These are phyloP conservation scores for Cryptocephalus primarius DNA, from an alignment of 2,888 invertebrate genomes.

Conservation along the genomic window DNA sequence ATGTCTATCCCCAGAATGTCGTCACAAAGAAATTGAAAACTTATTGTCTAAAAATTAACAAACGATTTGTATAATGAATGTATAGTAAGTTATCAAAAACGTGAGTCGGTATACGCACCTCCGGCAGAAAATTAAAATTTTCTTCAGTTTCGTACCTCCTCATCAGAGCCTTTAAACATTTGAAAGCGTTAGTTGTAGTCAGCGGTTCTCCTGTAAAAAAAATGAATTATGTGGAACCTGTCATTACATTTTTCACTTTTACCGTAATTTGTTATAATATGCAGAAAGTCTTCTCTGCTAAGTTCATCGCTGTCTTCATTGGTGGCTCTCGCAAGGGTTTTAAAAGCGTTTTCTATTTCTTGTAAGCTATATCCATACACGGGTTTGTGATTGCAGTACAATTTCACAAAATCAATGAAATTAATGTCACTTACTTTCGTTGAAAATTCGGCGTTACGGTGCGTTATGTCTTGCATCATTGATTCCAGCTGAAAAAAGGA, in stretches of 20 bases:
- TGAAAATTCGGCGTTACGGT: slow-evolving; percentile 40
- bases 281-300: slow-evolving; percentile 18
- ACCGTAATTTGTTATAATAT: slow-evolving; percentile 19
- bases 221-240: slow-evolving; percentile 1
- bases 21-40: slow-evolving; percentile 24
- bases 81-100: no score
- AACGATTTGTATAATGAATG: neutral
- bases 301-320: slow-evolving; percentile 11
- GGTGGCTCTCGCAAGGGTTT: slow-evolving; percentile 13
- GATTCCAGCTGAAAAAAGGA: slow-evolving; percentile 43
- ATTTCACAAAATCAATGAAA: slow-evolving; percentile 54
- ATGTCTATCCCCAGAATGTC: slow-evolving; percentile 44
- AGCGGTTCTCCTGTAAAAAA: slow-evolving; percentile 23
- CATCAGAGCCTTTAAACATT: slow-evolving; percentile 23
- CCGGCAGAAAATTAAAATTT: slow-evolving; percentile 24
- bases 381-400: slow-evolving; percentile 57
- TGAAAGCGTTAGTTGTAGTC: slow-evolving; percentile 15
- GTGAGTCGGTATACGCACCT: slow-evolving; percentile 12
- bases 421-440: slow-evolving; percentile 42
- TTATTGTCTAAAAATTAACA: neutral
- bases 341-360: slow-evolving; percentile 40
- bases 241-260: neutral
- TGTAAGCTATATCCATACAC: slow-evolving; percentile 42
- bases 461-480: slow-evolving; percentile 47
- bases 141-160: slow-evolving; percentile 12